Evolutionary conservation across 2,888 invertebrate genomes (phyloP).

Genomic region (Leucophenga maculata): DNA sequence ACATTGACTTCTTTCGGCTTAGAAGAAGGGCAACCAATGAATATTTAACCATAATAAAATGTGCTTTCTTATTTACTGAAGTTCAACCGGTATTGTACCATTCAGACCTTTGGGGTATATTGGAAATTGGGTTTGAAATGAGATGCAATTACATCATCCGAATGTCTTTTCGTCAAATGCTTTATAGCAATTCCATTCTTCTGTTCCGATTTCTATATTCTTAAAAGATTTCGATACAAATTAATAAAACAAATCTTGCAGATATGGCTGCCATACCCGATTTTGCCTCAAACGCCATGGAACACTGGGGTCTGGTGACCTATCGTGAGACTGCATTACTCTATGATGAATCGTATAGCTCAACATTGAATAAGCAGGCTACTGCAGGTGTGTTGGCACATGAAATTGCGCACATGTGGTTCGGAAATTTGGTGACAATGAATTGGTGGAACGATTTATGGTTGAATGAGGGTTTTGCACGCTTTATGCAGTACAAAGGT

Average conservation of each 20-base stretch:
- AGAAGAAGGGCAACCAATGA: no score
- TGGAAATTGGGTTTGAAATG: no score
- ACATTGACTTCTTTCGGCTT: no score
- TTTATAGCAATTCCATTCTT: not conserved
- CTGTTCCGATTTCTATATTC: not conserved
- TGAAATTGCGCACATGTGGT: constrained; percentile 96
- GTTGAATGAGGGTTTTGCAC: constrained; percentile 94
- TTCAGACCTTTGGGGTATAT: no score
- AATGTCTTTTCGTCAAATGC: not conserved
- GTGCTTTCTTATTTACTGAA: no score
- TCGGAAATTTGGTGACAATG: constrained; percentile 92
- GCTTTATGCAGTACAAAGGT: constrained; percentile 88
- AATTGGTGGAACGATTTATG: constrained; percentile 94
- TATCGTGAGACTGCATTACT: constrained; percentile 89
- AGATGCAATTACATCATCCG: no score
- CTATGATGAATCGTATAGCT: constrained; percentile 81
- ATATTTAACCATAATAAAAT: no score
- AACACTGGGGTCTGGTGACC: constrained; percentile 95
- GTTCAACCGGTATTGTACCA: no score
- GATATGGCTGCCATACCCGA: constrained; percentile 71
- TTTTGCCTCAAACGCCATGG: constrained; percentile 84
- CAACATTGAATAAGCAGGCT: constrained; percentile 82
- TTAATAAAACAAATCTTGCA: constrained; percentile 24
- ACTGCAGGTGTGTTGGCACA: constrained; percentile 89
- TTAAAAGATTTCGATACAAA: not conserved